Evolutionary conservation across 1,140 invertebrate genomes (phyloP).

Genomic region (Cherax destructor): DNA sequence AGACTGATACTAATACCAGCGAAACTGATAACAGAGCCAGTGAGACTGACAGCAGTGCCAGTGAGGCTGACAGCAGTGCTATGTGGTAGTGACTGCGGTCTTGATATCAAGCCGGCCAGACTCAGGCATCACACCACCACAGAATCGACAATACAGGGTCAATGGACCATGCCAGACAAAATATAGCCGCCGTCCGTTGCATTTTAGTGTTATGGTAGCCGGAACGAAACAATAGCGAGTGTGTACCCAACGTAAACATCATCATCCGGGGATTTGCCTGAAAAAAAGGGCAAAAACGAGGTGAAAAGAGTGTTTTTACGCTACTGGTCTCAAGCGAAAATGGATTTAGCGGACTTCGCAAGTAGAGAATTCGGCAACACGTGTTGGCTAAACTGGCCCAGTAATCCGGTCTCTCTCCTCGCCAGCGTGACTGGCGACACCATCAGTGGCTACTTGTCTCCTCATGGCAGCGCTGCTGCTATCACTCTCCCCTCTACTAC

Average conservation of each 20-base stretch:
- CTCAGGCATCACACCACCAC: not conserved
- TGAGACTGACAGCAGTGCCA: too few species aligned
- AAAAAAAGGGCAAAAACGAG: not conserved
- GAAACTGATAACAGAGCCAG: too few species aligned
- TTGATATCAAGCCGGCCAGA: too few species aligned
- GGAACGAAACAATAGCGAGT: conserved; percentile 10
- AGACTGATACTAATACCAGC: too few species aligned
- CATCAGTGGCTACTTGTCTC: not conserved
- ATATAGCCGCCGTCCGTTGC: not conserved
- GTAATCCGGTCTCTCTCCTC: not conserved
- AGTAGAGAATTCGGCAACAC: not conserved
- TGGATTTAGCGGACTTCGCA: not conserved
- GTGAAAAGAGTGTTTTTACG: not conserved
- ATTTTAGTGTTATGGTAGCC: conserved; percentile 10
- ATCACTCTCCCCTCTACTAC: too few species aligned
- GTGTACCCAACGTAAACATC: conserved; percentile 4
- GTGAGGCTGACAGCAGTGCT: too few species aligned
- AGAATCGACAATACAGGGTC: conserved; percentile 4
- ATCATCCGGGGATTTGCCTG: not conserved
- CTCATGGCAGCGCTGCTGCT: not conserved
- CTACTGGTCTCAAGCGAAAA: not conserved
- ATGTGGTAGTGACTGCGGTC: too few species aligned
- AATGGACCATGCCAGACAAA: conserved; percentile 12
- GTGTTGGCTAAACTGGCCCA: not conserved
- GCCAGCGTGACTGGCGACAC: not conserved